Conservation (phyloP, 2,888 invertebrate genomes). For the Argyresthia goedartella region DNA sequence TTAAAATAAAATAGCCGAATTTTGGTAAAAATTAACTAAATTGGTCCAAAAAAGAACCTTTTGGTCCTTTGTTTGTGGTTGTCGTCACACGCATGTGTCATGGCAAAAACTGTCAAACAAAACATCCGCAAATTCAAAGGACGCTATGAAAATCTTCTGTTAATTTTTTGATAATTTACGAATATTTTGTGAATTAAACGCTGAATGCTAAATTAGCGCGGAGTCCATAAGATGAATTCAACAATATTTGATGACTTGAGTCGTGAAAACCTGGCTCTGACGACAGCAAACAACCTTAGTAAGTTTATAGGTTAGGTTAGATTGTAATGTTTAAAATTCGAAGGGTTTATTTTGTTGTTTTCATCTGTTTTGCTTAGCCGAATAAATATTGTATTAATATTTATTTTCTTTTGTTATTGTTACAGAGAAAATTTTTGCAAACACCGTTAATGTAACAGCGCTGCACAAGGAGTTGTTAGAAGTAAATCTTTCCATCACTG, state of each 20-base stretch:
- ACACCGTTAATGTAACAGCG: conserved; percentile 38
- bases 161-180: background rate
- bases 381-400: conserved; percentile 6
- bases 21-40: too few species aligned
- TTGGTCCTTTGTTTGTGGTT: background rate
- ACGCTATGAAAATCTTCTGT: background rate
- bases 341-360: conserved; percentile 43
- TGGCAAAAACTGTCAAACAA: background rate
- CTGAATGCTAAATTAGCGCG: conserved; percentile 22
- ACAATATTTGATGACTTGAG: conserved; percentile 47
- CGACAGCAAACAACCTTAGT: conserved; percentile 51
- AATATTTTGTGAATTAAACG: conserved; percentile 4
- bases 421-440: conserved; percentile 54
- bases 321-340: conserved; percentile 35
- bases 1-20: too few species aligned
- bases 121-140: background rate
- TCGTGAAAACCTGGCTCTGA: conserved; percentile 46
- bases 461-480: conserved; percentile 52
- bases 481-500: conserved; percentile 54
- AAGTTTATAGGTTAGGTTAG: conserved; percentile 39
- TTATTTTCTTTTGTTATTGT: conserved; percentile 12
- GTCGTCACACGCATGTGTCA: background rate
- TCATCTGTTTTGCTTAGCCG: conserved; percentile 12
- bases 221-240: conserved; percentile 58
- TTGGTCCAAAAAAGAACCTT: too few species aligned